Conservation (phyloP, 2,888 invertebrate species). For the Galerucella nymphaeae region DNA sequence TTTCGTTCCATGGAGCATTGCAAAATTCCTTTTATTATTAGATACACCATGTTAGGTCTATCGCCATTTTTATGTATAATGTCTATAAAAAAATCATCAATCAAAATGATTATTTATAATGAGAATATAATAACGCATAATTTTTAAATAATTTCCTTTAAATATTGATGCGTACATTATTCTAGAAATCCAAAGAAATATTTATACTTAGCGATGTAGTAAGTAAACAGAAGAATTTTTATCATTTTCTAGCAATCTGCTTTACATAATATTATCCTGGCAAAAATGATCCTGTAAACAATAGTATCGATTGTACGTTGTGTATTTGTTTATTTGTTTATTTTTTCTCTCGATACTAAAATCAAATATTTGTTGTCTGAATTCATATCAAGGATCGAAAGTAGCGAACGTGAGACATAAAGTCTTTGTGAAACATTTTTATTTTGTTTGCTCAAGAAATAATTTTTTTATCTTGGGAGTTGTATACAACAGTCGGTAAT, state of each 20-base stretch:
- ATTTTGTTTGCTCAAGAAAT: conserved; percentile 37
- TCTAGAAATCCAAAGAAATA: too few relatives aligned
- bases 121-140: not conserved
- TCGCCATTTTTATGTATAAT: too few relatives aligned
- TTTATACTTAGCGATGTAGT: conserved; percentile 8
- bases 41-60: conserved; percentile 18
- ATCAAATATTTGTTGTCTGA: conserved; percentile 45
- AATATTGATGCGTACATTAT: not conserved
- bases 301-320: conserved; percentile 1
- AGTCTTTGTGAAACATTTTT: conserved; percentile 39
- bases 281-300: conserved; percentile 17
- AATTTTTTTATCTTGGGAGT: conserved; percentile 40
- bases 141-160: not conserved
- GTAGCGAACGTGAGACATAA: conserved; percentile 27
- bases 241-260: too few relatives aligned
- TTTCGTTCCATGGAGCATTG: conserved; percentile 4
- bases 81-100: not conserved
- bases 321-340: conserved; percentile 9
- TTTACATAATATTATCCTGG: not conserved
- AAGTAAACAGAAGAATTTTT: not conserved
- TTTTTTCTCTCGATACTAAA: conserved; percentile 12
- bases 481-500: not conserved
- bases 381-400: conserved; percentile 33
- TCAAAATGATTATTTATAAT: not conserved
- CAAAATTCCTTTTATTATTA: conserved; percentile 21